These are phyloP conservation scores for Itoplectis maculator DNA, from an alignment of 2,888 invertebrate genomes.

Conservation along the genomic window DNA sequence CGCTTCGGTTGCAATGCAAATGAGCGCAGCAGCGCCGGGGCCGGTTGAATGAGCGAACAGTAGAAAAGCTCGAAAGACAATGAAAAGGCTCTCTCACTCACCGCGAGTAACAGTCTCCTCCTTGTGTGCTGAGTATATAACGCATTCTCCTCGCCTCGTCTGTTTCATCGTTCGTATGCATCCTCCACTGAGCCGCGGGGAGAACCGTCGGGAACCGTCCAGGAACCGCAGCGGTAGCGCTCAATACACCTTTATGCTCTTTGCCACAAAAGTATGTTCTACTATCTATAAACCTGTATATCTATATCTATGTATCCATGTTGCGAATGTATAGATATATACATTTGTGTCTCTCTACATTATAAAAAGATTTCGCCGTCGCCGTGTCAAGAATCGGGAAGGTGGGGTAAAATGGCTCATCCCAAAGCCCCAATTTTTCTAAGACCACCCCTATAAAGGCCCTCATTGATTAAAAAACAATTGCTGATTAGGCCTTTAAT, in stretches of 20 bases:
- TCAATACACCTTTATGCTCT: neutral
- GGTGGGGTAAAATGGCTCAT: no score
- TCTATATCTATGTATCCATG: neutral
- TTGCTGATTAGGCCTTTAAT: no score
- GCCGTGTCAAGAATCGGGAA: no score
- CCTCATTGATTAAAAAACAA: no score
- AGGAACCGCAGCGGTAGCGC: neutral
- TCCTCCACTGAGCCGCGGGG: neutral
- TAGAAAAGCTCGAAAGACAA: slow-evolving; percentile 21
- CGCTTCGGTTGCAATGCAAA: slow-evolving; percentile 6
- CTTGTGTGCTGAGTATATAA: neutral
- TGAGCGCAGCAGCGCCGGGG: slow-evolving; percentile 7
- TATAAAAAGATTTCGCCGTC: no score
- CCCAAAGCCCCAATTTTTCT: no score
- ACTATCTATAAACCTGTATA: no score
- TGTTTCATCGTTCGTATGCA: neutral
- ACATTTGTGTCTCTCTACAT: no score
- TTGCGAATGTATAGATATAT: no score
- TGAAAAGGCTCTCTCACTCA: slow-evolving; percentile 3
- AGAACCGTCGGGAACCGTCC: no score
- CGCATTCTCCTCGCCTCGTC: neutral
- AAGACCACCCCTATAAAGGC: no score
- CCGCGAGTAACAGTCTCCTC: neutral
- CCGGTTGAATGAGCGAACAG: neutral
- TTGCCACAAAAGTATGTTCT: no score